Conservation (phyloP, 2,888 invertebrate species). For the Limnephilus auricula region DNA sequence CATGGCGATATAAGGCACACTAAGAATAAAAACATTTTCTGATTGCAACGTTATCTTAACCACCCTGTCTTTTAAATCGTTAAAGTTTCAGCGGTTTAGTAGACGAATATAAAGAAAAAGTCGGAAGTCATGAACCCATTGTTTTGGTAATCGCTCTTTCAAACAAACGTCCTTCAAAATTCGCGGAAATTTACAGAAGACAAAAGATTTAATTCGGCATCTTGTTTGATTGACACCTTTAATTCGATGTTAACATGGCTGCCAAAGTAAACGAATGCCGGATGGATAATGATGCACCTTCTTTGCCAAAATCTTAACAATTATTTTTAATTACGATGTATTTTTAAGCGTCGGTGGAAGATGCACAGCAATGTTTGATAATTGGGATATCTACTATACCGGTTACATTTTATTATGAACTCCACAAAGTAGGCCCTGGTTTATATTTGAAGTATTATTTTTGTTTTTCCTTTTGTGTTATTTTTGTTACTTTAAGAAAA, state of each 20-base stretch:
- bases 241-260: neutral
- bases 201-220: neutral
- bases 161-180: neutral
- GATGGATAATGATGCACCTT: neutral
- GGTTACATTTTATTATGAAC: neutral
- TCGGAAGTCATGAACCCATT: neutral
- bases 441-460: too few relatives aligned
- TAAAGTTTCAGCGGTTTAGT: neutral
- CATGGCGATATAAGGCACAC: too few relatives aligned
- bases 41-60: neutral
- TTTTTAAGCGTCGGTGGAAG: neutral
- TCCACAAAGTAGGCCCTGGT: too few relatives aligned
- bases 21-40: too few relatives aligned
- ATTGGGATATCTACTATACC: neutral
- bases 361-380: neutral
- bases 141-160: conserved; percentile 6
- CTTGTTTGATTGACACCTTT: neutral
- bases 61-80: neutral
- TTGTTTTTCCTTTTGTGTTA: too few relatives aligned
- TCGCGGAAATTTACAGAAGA: neutral
- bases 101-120: neutral
- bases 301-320: neutral
- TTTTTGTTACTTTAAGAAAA: too few relatives aligned
- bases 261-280: conserved; percentile 18
- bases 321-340: neutral